These are phyloP conservation scores for Vireo griseus DNA, from an alignment of 2,797 vertebrate genomes.

Conservation along the genomic window DNA sequence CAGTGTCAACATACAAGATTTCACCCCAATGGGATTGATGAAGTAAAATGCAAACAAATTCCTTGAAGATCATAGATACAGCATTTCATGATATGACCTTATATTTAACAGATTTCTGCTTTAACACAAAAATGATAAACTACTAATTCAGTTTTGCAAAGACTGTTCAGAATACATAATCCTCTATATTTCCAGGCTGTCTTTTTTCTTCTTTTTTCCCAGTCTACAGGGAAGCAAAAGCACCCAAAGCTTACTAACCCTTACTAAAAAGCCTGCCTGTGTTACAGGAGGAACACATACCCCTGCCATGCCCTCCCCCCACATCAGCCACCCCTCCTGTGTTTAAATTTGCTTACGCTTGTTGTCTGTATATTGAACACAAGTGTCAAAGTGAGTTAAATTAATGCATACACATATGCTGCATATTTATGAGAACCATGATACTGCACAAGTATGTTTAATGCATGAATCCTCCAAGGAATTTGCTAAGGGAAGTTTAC, in stretches of 20 bases:
- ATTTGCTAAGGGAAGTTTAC: conserved; percentile 49
- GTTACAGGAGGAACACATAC: neutral
- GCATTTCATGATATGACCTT: neutral
- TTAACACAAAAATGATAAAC: neutral
- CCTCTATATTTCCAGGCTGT: neutral
- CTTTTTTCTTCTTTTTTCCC: neutral
- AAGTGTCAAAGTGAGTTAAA: conserved; percentile 22
- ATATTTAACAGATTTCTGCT: neutral
- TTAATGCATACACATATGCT: neutral
- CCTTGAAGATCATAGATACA: neutral
- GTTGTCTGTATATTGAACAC: neutral
- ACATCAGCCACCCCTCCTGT: neutral
- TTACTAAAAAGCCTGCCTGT: neutral
- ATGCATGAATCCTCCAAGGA: conserved; percentile 1
- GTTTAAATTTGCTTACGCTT: neutral
- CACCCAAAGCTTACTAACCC: neutral
- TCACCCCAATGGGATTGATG: neutral
- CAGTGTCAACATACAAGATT: neutral
- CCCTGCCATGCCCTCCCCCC: neutral
- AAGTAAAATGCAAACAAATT: neutral
- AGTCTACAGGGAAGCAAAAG: neutral
- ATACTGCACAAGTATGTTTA: conserved; percentile 27
- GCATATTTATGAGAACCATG: conserved; percentile 37
- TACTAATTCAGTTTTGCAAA: neutral
- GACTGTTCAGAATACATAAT: neutral